Base-by-base conservation (phyloP, 2,113 vertebrate genomes). In the Epinephelus cyanopodus region DNA sequence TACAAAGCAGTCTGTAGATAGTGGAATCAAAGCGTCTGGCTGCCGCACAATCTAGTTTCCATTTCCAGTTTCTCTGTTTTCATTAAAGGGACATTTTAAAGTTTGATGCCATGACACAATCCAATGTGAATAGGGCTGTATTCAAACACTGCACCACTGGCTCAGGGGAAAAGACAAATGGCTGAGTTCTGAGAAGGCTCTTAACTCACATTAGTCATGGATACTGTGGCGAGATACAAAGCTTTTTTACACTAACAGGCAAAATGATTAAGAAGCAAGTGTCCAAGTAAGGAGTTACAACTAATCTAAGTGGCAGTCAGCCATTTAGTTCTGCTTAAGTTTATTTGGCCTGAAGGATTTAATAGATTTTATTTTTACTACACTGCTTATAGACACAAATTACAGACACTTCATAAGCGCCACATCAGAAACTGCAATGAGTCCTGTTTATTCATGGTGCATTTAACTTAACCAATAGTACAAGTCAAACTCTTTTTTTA, bases 1-100 rank as follows among this genome's bases (percentile, higher is more conserved):
- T 84, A 90, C 70, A 9, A 70, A 86, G 78, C 76, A 72, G 73
- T 73, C 82, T 84, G 66, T 1, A 81, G 72, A 82, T 65, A 69
- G 45, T 47, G 42, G 33, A 83, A 63, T 81, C 75, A 69, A 77
- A 74, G 52, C 1, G n/a, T 72, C 66, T 70, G 86, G 61, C 39
- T 64, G 72, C 27, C 63, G 65, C 76, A 62, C 60, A 6, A 37
- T 74, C 56, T 37, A 47, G 67, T 65, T 81, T 81, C 53, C 13
- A 2, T 47, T 50, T 67, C 29, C 50, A 39, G 33, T 39, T 62
- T 54, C 17, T 74, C 52, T 58, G 0, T 76, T 68, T 68, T 25
- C 25, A 47, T 52, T 29, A 47, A 71, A 47, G 29, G 63, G n/a
- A 57, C 42, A 58, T 42, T 75, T 74, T 72, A 33, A 74, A 66